Evolutionary conservation across 2,113 vertebrate genomes (phyloP).

Genomic region (Tringa solitaria): DNA sequence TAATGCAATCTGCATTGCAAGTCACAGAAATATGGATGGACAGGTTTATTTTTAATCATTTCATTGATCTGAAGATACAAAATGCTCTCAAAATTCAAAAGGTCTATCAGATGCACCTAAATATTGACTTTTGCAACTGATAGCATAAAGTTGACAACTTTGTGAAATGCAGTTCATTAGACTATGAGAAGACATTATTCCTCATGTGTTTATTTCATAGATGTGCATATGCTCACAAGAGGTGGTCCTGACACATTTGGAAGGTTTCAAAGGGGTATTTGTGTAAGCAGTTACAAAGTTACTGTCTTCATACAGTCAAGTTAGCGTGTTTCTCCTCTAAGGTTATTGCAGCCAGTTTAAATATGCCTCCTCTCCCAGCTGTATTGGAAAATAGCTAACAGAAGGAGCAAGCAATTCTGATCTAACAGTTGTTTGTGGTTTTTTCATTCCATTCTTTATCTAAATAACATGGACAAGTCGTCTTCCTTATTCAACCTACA

Average conservation of each 20-base stretch:
- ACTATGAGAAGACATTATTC: background rate
- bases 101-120: background rate
- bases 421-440: background rate
- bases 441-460: background rate
- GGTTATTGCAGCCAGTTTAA: background rate
- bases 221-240: background rate
- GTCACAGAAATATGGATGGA: background rate
- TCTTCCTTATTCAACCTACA: background rate
- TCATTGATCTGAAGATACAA: background rate
- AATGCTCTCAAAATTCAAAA: background rate
- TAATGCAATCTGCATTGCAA: background rate
- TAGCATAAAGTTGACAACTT: background rate
- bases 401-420: background rate
- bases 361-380: background rate
- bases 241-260: background rate
- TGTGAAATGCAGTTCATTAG: background rate
- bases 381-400: background rate
- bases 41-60: background rate
- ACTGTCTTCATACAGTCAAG: background rate
- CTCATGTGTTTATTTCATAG: background rate
- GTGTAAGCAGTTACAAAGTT: background rate
- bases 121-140: background rate
- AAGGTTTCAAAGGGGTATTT: background rate
- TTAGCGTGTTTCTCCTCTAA: background rate
- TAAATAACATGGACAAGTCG: background rate